These are phyloP conservation scores for Atherinomorus stipes DNA, from an alignment of 2,113 vertebrate genomes.

Conservation along the genomic window DNA sequence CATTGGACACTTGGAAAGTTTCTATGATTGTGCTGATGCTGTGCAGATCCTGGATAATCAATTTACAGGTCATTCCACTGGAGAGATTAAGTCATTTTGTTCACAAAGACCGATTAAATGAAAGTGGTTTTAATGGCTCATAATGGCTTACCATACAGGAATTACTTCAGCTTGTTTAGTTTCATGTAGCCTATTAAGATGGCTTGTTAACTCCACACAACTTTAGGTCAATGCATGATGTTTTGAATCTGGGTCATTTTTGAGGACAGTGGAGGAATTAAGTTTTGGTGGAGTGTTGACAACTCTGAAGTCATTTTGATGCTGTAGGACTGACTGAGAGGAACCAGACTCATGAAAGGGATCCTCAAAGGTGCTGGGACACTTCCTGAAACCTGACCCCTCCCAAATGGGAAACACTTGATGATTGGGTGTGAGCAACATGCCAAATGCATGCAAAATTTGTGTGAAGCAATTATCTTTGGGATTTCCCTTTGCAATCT, in stretches of 20 bases:
- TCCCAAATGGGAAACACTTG: conserved; percentile 38
- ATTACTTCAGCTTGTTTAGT: conserved; percentile 34
- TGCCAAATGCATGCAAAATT: conserved; percentile 21
- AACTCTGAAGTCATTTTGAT: conserved; percentile 43
- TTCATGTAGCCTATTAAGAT: conserved; percentile 40
- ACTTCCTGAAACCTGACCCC: conserved; percentile 62
- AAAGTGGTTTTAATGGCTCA: conserved; percentile 18
- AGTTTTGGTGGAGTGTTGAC: conserved; percentile 19
- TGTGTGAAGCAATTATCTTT: conserved; percentile 17
- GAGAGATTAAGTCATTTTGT: background rate
- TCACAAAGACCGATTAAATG: conserved; percentile 16
- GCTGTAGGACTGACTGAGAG: conserved; percentile 32
- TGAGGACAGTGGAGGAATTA: conserved; percentile 28
- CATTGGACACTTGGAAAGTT: conserved; percentile 5
- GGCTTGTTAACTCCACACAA: conserved; percentile 21
- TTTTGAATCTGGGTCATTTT: conserved; percentile 35
- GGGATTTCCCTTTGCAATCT: background rate
- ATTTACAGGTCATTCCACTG: background rate
- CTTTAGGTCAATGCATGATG: background rate
- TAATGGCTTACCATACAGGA: conserved; percentile 7
- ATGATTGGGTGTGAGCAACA: conserved; percentile 29
- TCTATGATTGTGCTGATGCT: conserved; percentile 31
- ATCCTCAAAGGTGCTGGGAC: conserved; percentile 39
- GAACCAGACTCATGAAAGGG: conserved; percentile 55
- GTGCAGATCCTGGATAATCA: background rate